Conservation (phyloP, 2,797 vertebrate genomes). For the Galaxias olidus region DNA sequence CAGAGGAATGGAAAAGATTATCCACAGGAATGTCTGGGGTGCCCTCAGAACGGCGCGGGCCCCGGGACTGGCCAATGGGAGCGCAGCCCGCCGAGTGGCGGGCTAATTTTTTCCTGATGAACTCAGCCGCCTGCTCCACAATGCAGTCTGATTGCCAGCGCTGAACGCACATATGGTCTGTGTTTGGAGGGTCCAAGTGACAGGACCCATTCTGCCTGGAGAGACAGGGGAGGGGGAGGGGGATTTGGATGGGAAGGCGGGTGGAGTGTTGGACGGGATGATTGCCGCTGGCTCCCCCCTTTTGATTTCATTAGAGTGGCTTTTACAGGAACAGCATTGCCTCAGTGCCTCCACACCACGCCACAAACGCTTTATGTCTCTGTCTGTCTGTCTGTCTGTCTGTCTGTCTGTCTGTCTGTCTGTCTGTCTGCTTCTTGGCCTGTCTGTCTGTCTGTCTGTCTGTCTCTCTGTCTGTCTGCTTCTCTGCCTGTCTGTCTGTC, state of each 20-base stretch:
- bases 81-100: constrained; percentile 65
- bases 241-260: constrained; percentile 16
- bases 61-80: constrained; percentile 76
- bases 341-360: constrained; percentile 18
- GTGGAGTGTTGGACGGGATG: constrained; percentile 44
- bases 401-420: not conserved
- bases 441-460: not conserved
- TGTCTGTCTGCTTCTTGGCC: constrained; percentile 1
- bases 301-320: constrained; percentile 40
- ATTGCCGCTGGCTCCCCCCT: constrained; percentile 46
- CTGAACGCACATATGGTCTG: constrained; percentile 79
- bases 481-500: no score
- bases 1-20: constrained; percentile 87
- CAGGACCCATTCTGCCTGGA: constrained; percentile 69
- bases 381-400: not conserved
- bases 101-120: constrained; percentile 88
- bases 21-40: constrained; percentile 87
- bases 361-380: not conserved
- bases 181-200: constrained; percentile 78
- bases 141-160: constrained; percentile 79
- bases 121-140: constrained; percentile 80
- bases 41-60: constrained; percentile 82
- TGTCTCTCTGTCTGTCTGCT: not conserved
- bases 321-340: constrained; percentile 27
- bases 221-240: constrained; percentile 29